A percentile compares a stretch with the other conserved stretches of the same genome.
Evolutionary conservation across 1,140 invertebrate genomes (phyloP).

Genomic region (Solen grandis): DNA sequence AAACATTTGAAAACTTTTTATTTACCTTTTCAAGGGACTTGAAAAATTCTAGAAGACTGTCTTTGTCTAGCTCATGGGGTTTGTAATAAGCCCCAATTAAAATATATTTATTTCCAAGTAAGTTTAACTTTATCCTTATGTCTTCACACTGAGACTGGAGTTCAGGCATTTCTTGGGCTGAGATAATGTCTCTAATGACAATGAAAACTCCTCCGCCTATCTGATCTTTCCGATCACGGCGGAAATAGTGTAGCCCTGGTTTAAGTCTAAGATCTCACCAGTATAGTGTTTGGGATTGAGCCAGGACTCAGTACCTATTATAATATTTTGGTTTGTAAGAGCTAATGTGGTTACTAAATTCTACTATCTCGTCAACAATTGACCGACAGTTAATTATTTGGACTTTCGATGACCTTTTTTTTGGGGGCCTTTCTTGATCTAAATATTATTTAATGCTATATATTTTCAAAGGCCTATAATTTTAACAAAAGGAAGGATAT

Average conservation of each 20-base stretch:
- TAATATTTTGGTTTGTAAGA: conserved; percentile 8
- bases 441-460: too few species aligned
- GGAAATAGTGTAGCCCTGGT: too few species aligned
- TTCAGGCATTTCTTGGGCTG: conserved; percentile 16
- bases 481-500: conserved; percentile 30
- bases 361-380: too few species aligned
- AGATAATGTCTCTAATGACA: neutral
- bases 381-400: neutral
- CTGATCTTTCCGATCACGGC: neutral
- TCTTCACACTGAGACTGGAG: neutral
- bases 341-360: neutral
- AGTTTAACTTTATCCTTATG: conserved; percentile 3
- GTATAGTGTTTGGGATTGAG: neutral
- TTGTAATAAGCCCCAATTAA: conserved; percentile 25
- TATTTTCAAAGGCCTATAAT: too few species aligned
- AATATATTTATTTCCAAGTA: conserved; percentile 17
- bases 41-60: neutral
- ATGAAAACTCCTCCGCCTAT: conserved; percentile 10
- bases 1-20: conserved; percentile 9
- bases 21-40: too few species aligned
- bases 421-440: too few species aligned
- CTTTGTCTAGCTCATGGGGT: neutral
- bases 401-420: neutral
- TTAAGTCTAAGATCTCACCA: neutral
- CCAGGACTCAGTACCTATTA: neutral